These are phyloP conservation scores for Sphenopsis melanotis DNA, from an alignment of 2,797 vertebrate species.

Conservation along the genomic window DNA sequence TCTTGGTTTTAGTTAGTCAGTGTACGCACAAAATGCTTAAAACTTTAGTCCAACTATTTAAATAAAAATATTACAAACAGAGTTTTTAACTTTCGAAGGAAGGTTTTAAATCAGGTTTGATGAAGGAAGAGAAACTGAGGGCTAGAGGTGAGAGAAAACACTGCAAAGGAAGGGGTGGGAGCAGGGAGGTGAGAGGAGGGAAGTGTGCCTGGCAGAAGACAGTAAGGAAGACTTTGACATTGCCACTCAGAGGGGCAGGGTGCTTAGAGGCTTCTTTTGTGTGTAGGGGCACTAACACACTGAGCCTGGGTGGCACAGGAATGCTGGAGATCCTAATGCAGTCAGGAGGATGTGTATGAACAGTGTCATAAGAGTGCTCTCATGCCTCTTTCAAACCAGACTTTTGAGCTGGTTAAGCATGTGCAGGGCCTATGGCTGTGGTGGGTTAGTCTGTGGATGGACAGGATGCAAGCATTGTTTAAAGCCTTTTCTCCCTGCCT, in stretches of 20 bases:
- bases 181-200: accelerated
- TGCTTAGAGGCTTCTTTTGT: not conserved
- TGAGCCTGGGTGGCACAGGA: not conserved
- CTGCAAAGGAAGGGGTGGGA: not conserved
- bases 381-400: not conserved
- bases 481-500: not conserved
- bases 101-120: not conserved
- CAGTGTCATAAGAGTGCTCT: not conserved
- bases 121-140: not conserved
- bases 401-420: not conserved
- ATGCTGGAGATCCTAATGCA: not conserved
- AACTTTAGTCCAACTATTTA: not conserved
- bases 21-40: not conserved
- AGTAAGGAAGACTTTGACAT: not conserved
- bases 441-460: not conserved
- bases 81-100: not conserved
- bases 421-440: not conserved
- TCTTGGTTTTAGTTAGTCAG: not conserved
- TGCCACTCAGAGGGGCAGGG: not conserved
- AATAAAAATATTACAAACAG: not conserved
- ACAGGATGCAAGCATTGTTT: not conserved
- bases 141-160: not conserved
- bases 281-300: too few relatives aligned
- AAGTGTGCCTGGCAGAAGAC: not conserved
- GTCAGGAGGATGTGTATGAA: not conserved